Conservation (phyloP, 2,797 vertebrate species). For the Clarias laeviceps region DNA sequence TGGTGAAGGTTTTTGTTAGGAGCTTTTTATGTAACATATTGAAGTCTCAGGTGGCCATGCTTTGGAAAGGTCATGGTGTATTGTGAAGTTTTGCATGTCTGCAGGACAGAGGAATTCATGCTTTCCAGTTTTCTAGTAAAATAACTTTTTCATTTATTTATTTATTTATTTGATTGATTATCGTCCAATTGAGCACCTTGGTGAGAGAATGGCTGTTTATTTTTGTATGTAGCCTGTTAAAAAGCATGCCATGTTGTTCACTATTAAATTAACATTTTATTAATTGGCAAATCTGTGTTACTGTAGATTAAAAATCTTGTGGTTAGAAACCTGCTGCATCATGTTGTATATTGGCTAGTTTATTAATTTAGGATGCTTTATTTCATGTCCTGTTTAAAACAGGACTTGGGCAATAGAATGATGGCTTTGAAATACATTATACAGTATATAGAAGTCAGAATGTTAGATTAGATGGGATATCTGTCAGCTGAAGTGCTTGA, state of each 20-base stretch:
- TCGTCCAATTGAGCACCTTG: not conserved
- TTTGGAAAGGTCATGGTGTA: not conserved
- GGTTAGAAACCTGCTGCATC: not conserved
- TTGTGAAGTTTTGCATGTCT: not conserved
- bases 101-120: not conserved
- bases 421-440: conserved; percentile 2
- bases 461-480: conserved; percentile 10
- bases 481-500: conserved; percentile 9
- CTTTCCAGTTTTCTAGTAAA: not conserved
- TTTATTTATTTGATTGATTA: no score
- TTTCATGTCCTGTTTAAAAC: not conserved
- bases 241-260: not conserved
- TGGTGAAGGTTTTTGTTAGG: not conserved
- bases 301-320: no score
- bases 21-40: not conserved
- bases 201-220: not conserved
- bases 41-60: not conserved
- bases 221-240: not conserved
- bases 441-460: not conserved
- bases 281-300: not conserved
- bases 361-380: not conserved
- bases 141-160: no score
- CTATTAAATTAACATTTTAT: not conserved
- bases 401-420: not conserved
- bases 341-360: no score